Base-by-base conservation (phyloP, 1,140 invertebrate genomes). In the Epicauta chinensis region DNA sequence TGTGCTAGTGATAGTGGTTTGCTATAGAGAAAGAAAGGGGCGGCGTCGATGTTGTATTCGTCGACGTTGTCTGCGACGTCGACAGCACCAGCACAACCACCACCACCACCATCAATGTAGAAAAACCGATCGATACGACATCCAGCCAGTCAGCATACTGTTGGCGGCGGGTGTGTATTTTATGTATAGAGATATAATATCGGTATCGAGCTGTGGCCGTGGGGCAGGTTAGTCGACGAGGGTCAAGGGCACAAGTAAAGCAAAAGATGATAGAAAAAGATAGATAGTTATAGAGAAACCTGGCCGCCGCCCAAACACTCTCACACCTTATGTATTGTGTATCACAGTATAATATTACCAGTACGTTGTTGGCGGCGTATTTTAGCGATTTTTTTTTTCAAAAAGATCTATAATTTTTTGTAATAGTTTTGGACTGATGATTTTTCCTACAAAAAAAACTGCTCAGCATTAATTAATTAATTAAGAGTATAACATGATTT, bases 221-320 rank as follows among this genome's bases (percentile, higher is more conserved):
- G 59, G 47, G 59, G 58, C 58, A 60, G 58, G 58, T 60, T 60
- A 60, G 56, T 58, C 56, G 52, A 61, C 56, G 52, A 61, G 59
- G 59, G 59, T 61, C 59, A 61, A 61, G 59, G 56, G 50, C 59
- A 56, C 14, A 23, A 23, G 7, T 23, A 23, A 23, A 23, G 23
- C 23, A 23, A 23, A 23, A 23, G 23, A 23, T 23, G 23, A 23
- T 23, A 23, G 23, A 23, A 23, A 23, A 23, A 23, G 23, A 23
- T 23, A 23, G 23, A 23, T 23, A 23, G 23, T 23, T 23, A 23
- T 23, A 23, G 23, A 23, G 23, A 23, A 23, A 31, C 37, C 12
- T 45, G 43, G 55, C 51, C 58, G 52, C 52, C 58, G 55, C 58
- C 58, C 55, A 54, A 55, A 55, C 49, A 51, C 41, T 52, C 51